Base-by-base conservation (phyloP, 2,797 vertebrate species). In the Silurus lanzhouensis region DNA sequence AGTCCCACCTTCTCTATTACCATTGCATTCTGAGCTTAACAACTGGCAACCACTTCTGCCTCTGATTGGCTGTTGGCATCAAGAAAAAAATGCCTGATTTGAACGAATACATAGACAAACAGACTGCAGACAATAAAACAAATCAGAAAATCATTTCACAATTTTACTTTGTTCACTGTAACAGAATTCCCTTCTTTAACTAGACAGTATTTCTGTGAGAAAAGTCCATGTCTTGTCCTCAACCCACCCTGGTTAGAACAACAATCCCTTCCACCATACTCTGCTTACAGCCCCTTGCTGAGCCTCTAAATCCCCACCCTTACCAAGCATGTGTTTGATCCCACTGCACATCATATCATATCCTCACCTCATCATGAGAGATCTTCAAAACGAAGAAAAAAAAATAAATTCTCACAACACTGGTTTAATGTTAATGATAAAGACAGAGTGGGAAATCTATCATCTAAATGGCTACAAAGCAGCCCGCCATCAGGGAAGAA, bases 301-400 rank as follows among this genome's bases (percentile, higher is more conserved):
- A 63, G 81, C 74, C 81, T 27, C 57, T 10, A 15, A 5, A 6
- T 80, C 85, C 82, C 76, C 85, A 83, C 85, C 85, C 82, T 80
- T 14, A 27, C n/a, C 27, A 79, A 80, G 82, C 81, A 83, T 86
- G 74, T 58, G 75, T 83, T 82, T 86, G 75, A 86, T 86, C 75
- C 75, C 66, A 71, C 46, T 70, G 27, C 81, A 83, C 31, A 78
- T 61, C 72, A 8, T 22, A 52, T 70, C 60, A 22, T 75, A 68
- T 52, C n/a, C n/a, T 82, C 31, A 52, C 63, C 55, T 61, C 27
- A 3, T 44, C 27, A 67, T 60, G 13, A 82, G 71, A 58, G 31
- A 58, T 20, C 27, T 67, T 66, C 22, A 46, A 14, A 60, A 12
- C 14, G 17, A 70, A 52, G 6, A 15, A 38, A 71, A n/a, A 52